Evolutionary conservation across 2,888 invertebrate species (phyloP), one percentile per base, ranked within the genome.

Genomic region (Barypeithes pellucidus): DNA sequence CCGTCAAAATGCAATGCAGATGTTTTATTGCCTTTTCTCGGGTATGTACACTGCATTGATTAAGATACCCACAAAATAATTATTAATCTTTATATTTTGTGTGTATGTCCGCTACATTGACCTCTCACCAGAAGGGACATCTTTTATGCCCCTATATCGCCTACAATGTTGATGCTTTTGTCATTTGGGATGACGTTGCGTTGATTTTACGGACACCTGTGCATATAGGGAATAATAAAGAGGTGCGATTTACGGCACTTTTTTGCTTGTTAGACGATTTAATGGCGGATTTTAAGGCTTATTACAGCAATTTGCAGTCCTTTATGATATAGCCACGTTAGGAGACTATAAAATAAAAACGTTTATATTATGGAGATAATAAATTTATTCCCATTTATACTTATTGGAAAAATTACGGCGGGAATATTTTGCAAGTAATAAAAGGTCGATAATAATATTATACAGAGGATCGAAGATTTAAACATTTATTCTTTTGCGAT

Each of bases 291-390:
- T 54, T 54, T 54, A 54, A 54, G 29, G n/a, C 29, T 29, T 29
- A 54, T 54, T 54, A 54, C 52, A 8, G 24, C 16, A 54, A 54
- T 29, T 54, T 54, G 52, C 52, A 54, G 52, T n/a, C 52, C n/a
- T 54, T 54, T 54, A 29, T 54, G 29, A 54, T 54, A 29, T 29
- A 14, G 14, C 20, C 11, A 14, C 20, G 29, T 29, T 54, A 14
- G 52, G 14, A 54, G n/a, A 29, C 52, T 14, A 29, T 54, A 54
- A 54, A 54, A 54, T 29, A 54, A 54, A 54, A 54, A 43, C 8
- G 14, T 24, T 50, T 11, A 14, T 29, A 54, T 54, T 24, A 54
- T 29, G 52, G 29, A 20, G 52, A 54, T 54, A 54, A 54, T 54
- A 54, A 54, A 54, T 54, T 54, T 54, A 29, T 54, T 54, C 29